Percentiles rank a stretch among this genome's conserved stretches.
Evolutionary conservation across 2,113 vertebrate species (phyloP).

Genomic region (Panthera leo): DNA sequence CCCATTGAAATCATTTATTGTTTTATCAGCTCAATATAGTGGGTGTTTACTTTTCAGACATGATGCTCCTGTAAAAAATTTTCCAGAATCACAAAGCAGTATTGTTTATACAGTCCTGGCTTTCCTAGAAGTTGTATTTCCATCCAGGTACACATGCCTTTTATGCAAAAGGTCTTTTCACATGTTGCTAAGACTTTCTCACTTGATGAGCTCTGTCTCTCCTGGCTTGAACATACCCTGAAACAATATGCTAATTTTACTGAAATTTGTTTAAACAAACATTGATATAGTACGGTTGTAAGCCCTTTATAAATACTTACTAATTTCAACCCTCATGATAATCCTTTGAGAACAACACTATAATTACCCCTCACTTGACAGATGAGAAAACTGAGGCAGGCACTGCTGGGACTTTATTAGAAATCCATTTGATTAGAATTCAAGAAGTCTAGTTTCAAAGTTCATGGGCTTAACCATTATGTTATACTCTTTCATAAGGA

Average conservation of each 20-base stretch:
- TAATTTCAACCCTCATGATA: not conserved
- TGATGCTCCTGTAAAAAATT: not conserved
- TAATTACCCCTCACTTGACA: not conserved
- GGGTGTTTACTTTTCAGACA: not conserved
- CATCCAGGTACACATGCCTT: not conserved
- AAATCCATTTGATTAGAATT: not conserved
- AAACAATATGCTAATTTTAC: not conserved
- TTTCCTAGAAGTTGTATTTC: slow-evolving; percentile 26
- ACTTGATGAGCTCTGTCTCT: not conserved
- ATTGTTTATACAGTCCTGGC: not conserved
- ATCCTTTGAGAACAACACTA: not conserved
- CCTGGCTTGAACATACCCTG: not conserved
- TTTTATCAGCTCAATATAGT: not conserved
- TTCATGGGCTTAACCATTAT: not conserved
- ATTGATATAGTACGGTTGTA: not conserved
- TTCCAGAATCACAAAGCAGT: not conserved
- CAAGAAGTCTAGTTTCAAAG: not conserved
- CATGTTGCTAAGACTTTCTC: not conserved
- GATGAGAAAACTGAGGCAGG: not conserved
- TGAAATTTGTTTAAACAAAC: slow-evolving; percentile 12
- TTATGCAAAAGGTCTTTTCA: not conserved
- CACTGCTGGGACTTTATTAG: not conserved
- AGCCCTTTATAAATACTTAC: not conserved
- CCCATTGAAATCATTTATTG: not conserved
- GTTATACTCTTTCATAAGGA: not conserved